Percentiles rank a stretch among this genome's conserved stretches.
phyloP scores from a whole-genome alignment of 1,140 invertebrate species.

The Pachypeltis micranthus region DNA sequence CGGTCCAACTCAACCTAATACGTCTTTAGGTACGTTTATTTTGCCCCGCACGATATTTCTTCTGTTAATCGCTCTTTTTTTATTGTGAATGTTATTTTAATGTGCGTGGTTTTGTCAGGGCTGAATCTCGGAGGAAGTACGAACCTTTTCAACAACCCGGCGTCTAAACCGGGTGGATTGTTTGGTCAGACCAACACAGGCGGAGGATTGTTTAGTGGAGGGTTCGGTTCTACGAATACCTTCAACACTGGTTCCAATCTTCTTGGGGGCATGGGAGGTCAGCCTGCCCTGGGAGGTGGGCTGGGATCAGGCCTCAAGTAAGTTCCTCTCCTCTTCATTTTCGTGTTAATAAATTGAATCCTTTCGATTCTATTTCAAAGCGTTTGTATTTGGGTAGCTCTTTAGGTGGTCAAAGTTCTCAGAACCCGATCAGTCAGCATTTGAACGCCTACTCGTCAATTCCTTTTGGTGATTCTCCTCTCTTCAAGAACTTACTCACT shows the following conservation, averaged over 20 bases:
- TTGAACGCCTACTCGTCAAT: conserved; percentile 53
- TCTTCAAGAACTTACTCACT: conserved; percentile 57
- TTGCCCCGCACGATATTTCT: too few relatives aligned
- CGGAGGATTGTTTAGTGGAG: conserved; percentile 23
- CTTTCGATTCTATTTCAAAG: too few relatives aligned
- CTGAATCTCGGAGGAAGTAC: conserved; percentile 33
- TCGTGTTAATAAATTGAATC: too few relatives aligned
- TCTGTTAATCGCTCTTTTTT: not conserved
- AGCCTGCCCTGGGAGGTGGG: conserved; percentile 14
- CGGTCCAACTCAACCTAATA: conserved; percentile 37
- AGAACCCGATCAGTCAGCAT: conserved; percentile 45
- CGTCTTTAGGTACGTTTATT: conserved; percentile 33
- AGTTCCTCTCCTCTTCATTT: too few relatives aligned
- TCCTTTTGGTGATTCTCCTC: conserved; percentile 65
- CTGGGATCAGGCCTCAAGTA: not conserved
- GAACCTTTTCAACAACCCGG: conserved; percentile 38
- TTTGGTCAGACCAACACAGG: conserved; percentile 39
- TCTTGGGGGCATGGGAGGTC: conserved; percentile 28
- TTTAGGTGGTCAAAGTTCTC: not conserved
- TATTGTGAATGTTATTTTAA: not conserved
- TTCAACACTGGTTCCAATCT: conserved; percentile 26
- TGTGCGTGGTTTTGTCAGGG: too few relatives aligned
- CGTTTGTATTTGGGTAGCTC: too few relatives aligned
- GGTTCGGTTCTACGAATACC: conserved; percentile 28
- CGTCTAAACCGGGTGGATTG: conserved; percentile 41